Evolutionary conservation across 92 coral and sea anemone species (phyloP).

Genomic region (Ricordea florida): DNA sequence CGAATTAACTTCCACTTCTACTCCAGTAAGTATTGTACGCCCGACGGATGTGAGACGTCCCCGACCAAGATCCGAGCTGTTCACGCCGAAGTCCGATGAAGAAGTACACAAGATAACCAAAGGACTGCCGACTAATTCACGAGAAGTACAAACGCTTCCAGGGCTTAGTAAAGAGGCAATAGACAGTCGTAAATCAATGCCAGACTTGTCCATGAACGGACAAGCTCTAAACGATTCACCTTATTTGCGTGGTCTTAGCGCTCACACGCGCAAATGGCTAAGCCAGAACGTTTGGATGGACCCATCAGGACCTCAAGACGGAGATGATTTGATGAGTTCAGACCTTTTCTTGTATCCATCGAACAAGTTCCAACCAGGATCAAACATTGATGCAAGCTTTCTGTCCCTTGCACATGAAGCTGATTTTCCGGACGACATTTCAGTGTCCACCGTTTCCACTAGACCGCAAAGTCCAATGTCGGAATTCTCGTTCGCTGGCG

Average conservation of each 20-base stretch:
- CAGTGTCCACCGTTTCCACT: slow-evolving; percentile 58
- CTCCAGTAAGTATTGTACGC: slow-evolving; percentile 31
- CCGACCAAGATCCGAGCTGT: slow-evolving; percentile 43
- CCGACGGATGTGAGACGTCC: slow-evolving; percentile 16
- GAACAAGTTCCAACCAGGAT: slow-evolving; percentile 75
- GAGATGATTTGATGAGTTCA: slow-evolving; percentile 66
- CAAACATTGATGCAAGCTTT: slow-evolving; percentile 68
- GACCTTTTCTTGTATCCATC: slow-evolving; percentile 77
- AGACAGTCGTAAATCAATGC: slow-evolving; percentile 84
- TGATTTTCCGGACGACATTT: slow-evolving; percentile 64
- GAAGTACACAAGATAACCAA: slow-evolving; percentile 4
- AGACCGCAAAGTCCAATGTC: slow-evolving; percentile 92
- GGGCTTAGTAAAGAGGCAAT: slow-evolving; percentile 56
- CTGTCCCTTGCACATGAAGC: slow-evolving; percentile 53
- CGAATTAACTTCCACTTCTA: slow-evolving; percentile 48
- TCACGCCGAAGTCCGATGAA: slow-evolving; percentile 31
- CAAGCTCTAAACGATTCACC: slow-evolving; percentile 37
- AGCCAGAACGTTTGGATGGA: slow-evolving; percentile 86
- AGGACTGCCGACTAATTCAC: slow-evolving; percentile 7
- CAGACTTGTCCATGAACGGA: slow-evolving; percentile 58
- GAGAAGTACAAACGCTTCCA: slow-evolving; percentile 10
- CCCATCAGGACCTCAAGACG: slow-evolving; percentile 36
- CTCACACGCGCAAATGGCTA: slow-evolving; percentile 85
- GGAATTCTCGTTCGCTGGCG: slow-evolving; percentile 88
- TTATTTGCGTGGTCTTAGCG: slow-evolving; percentile 68